Base-by-base conservation (phyloP, 2,797 vertebrate genomes). In the Falco peregrinus region DNA sequence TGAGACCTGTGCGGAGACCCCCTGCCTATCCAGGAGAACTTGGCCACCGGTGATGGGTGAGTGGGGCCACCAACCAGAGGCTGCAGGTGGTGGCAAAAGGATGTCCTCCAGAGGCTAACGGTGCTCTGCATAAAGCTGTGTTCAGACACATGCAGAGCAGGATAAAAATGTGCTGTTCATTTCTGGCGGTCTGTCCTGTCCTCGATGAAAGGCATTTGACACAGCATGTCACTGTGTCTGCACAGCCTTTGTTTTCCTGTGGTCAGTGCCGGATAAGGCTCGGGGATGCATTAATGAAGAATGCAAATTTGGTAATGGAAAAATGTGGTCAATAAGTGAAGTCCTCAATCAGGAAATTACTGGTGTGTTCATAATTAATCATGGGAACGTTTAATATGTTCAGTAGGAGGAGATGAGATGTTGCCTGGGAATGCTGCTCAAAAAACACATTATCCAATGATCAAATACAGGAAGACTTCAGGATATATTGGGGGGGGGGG, bases 341-440 rank as follows among this genome's bases (percentile, higher is more conserved):
- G 68, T 29, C 37, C 77, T 96, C 80, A 61, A 60, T 68, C 56
- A n/a, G 68, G 92, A 96, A 91, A 79, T 70, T 82, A 90, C 79
- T 41, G 89, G 61, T 9, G 9, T 6, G 54, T 51, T 76, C 53
- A 28, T 91, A 70, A 43, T n/a, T 47, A 78, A 22, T 29, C 1
- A 5, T 67, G 59, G 69, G 69, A 67, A 37, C 3, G 1, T 37
- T 57, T 61, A 39, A 15, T 35, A 5, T 11, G 29, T 33, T 87
- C 35, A 41, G 63, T 24, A 57, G 48, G 31, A 47, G 74, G 4
- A 26, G 69, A 9, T 26, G 90, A 73, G 54, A 11, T 21, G 43
- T 15, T 65, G 56, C 56, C 50, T 39, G 11, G 57, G 16, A 73
- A 65, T 8, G 13, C 33, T 56, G 70, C 45, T 60, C 41, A 39